Evolutionary conservation across 2,113 vertebrate genomes (phyloP).

Genomic region (Varanus salvator): DNA sequence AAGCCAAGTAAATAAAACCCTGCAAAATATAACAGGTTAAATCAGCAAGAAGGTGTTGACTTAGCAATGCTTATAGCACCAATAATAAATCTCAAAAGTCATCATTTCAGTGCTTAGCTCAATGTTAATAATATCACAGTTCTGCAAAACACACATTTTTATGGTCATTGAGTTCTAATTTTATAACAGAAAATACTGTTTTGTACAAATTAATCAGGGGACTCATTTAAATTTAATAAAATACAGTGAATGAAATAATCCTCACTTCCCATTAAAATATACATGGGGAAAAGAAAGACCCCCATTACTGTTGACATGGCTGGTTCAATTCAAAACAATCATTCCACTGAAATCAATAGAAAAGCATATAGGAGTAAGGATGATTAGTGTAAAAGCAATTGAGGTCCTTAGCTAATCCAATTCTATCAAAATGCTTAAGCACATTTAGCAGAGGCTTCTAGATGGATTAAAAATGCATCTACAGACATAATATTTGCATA

Average conservation of each 20-base stretch:
- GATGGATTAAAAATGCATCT: neutral
- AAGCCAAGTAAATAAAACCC: constrained; percentile 64
- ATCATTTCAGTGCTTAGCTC: constrained; percentile 49
- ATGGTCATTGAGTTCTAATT: constrained; percentile 32
- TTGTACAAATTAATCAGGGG: neutral
- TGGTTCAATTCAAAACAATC: neutral
- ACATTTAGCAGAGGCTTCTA: neutral
- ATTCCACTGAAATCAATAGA: neutral
- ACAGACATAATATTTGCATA: neutral
- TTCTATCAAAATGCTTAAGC: constrained; percentile 14
- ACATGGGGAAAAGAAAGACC: constrained; percentile 36
- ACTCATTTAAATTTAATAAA: neutral
- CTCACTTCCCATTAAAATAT: constrained; percentile 11
- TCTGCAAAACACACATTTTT: constrained; percentile 59
- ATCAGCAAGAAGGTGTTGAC: neutral
- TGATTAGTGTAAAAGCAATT: neutral
- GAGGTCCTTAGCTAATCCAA: neutral
- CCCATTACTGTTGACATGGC: neutral
- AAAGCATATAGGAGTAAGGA: constrained; percentile 22
- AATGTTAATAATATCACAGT: constrained; percentile 53
- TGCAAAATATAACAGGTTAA: constrained; percentile 60
- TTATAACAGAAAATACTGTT: neutral
- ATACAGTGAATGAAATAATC: constrained; percentile 6
- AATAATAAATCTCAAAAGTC: constrained; percentile 41
- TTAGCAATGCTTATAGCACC: constrained; percentile 60